A percentile compares a stretch with the other conserved stretches of the same genome.
Evolutionary conservation across 2,113 vertebrate genomes (phyloP).

Genomic region (Podarcis cretensis): DNA sequence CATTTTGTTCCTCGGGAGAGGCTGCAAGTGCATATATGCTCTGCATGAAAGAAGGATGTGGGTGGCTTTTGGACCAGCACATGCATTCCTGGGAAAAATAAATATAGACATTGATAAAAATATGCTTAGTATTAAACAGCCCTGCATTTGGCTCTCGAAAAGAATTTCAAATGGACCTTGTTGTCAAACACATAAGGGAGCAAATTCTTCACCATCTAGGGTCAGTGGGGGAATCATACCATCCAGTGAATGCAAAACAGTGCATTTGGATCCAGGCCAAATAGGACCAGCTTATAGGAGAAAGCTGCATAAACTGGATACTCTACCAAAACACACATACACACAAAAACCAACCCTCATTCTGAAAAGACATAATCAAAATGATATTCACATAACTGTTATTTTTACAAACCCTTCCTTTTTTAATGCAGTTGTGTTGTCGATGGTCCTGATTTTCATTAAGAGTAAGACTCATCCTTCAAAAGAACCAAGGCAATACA

Average conservation of each 20-base stretch:
- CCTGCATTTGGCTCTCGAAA: conserved; percentile 68
- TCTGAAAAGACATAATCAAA: not conserved
- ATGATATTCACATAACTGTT: not conserved
- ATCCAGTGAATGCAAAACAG: conserved; percentile 35
- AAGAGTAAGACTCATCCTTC: not conserved
- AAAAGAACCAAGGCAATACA: not conserved
- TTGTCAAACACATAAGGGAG: conserved; percentile 60
- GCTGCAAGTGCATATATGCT: conserved; percentile 65
- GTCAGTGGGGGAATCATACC: conserved; percentile 43
- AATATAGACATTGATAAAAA: conserved; percentile 72
- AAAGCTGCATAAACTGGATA: conserved; percentile 1
- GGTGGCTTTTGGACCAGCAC: conserved; percentile 72
- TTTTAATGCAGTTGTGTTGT: not conserved
- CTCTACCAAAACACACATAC: not conserved
- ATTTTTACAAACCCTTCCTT: not conserved
- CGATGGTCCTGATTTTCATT: not conserved
- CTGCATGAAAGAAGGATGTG: conserved; percentile 68
- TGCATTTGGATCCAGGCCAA: conserved; percentile 31
- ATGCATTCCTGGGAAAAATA: conserved; percentile 72
- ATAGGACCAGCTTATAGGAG: conserved; percentile 28
- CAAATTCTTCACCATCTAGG: conserved; percentile 62
- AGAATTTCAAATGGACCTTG: conserved; percentile 63
- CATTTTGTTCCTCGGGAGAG: conserved; percentile 41
- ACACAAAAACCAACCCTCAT: not conserved
- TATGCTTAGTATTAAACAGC: conserved; percentile 64